Evolutionary conservation across 2,888 invertebrate genomes (phyloP).

Genomic region (Ernsta delagoae): DNA sequence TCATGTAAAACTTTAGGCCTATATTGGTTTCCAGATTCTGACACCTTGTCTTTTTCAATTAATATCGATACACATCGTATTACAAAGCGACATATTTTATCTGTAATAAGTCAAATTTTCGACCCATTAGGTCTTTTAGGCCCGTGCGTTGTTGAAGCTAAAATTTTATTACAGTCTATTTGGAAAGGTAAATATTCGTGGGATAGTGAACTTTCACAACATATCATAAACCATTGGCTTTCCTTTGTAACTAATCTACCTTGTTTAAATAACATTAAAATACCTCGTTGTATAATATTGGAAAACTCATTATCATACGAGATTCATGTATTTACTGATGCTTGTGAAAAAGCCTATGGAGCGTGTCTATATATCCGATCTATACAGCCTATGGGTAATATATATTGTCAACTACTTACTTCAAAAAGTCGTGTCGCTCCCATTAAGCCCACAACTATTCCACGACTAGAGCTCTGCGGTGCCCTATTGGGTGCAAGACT

Average conservation of each 20-base stretch:
- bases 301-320: too few relatives aligned
- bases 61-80: too few relatives aligned
- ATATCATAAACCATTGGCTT: slow-evolving; percentile 34
- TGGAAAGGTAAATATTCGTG: slow-evolving; percentile 40
- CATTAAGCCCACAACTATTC: slow-evolving; percentile 38
- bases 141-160: slow-evolving; percentile 43
- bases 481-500: slow-evolving; percentile 36
- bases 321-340: slow-evolving; percentile 47
- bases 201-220: slow-evolving; percentile 40
- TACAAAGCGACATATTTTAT: slow-evolving; percentile 21
- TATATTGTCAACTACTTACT: too few relatives aligned
- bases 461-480: slow-evolving; percentile 39
- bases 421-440: slow-evolving; percentile 32
- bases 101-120: slow-evolving; percentile 10
- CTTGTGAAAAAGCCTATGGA: slow-evolving; percentile 46
- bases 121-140: slow-evolving; percentile 24
- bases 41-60: slow-evolving; percentile 16
- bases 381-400: too few relatives aligned
- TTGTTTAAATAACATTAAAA: too few relatives aligned
- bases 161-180: slow-evolving; percentile 43
- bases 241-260: too few relatives aligned
- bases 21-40: slow-evolving; percentile 1
- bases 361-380: slow-evolving; percentile 43
- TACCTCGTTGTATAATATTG: too few relatives aligned
- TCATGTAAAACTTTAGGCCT: slow-evolving; percentile 11